Evolutionary conservation across 1,140 invertebrate genomes (phyloP).

Genomic region (Wasmannia auropunctata): DNA sequence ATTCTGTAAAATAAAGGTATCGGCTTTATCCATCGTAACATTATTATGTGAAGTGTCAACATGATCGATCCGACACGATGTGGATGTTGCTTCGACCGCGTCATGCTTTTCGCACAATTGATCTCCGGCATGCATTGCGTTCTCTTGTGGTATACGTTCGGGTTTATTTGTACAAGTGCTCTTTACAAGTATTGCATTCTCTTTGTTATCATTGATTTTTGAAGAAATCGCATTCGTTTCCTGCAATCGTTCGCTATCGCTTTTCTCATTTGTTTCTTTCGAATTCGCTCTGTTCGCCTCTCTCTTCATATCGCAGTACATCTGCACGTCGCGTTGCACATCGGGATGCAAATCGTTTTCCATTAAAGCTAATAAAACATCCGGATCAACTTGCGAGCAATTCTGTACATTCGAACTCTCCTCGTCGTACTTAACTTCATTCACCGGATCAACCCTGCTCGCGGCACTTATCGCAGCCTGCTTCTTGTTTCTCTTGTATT

Average conservation of each 20-base stretch:
- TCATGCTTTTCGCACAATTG: background rate
- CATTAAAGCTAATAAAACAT: slow-evolving; percentile 85
- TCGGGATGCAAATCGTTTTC: slow-evolving; percentile 82
- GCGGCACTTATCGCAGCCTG: background rate
- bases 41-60: slow-evolving; percentile 21
- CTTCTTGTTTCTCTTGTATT: slow-evolving; percentile 82
- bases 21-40: slow-evolving; percentile 63
- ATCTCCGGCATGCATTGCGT: background rate
- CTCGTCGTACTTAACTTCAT: background rate
- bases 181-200: background rate
- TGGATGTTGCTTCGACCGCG: background rate
- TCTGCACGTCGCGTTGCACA: slow-evolving; percentile 80
- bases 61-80: background rate
- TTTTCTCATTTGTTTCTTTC: slow-evolving; percentile 29
- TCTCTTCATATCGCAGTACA: slow-evolving; percentile 84
- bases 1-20: slow-evolving; percentile 70
- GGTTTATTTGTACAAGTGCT: background rate
- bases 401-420: slow-evolving; percentile 3
- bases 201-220: slow-evolving; percentile 43
- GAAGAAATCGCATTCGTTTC: background rate
- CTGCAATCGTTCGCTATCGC: slow-evolving; percentile 24
- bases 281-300: slow-evolving; percentile 78
- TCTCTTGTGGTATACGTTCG: slow-evolving; percentile 11
- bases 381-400: slow-evolving; percentile 84
- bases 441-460: background rate